These are phyloP conservation scores for Oreochromis niloticus DNA, from an alignment of 2,113 vertebrate species.

Conservation along the genomic window DNA sequence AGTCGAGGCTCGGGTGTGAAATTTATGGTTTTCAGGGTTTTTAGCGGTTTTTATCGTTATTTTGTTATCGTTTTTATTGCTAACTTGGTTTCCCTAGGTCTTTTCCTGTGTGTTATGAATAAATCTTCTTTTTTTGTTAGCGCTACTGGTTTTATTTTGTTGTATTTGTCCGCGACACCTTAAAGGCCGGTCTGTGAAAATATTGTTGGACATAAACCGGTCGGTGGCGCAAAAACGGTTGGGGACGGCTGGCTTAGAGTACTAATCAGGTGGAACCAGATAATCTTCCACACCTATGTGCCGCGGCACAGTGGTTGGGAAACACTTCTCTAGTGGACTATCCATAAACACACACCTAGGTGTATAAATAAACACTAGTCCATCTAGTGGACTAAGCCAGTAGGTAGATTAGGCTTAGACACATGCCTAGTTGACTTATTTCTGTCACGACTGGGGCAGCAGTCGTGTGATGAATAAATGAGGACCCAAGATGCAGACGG, in stretches of 20 bases:
- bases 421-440: background rate
- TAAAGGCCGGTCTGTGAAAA: background rate
- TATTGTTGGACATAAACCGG: accelerated
- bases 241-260: background rate
- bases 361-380: background rate
- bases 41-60: background rate
- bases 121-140: background rate
- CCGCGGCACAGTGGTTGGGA: background rate
- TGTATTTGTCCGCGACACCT: background rate
- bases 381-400: background rate
- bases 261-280: background rate
- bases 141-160: background rate
- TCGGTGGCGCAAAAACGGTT: background rate
- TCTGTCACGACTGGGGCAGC: too few relatives aligned
- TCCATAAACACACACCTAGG: background rate
- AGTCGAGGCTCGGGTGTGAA: background rate
- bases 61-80: background rate
- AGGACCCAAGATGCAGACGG: too few relatives aligned
- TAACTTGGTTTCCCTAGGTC: background rate
- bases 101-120: background rate
- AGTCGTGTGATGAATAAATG: too few relatives aligned
- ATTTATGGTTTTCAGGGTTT: accelerated
- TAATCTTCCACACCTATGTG: background rate
- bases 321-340: background rate
- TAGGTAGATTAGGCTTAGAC: background rate